A percentile compares a stretch with the other conserved stretches of the same genome.
Conservation (phyloP, 2,797 vertebrate genomes). For the Percopsis omiscomaycus region DNA sequence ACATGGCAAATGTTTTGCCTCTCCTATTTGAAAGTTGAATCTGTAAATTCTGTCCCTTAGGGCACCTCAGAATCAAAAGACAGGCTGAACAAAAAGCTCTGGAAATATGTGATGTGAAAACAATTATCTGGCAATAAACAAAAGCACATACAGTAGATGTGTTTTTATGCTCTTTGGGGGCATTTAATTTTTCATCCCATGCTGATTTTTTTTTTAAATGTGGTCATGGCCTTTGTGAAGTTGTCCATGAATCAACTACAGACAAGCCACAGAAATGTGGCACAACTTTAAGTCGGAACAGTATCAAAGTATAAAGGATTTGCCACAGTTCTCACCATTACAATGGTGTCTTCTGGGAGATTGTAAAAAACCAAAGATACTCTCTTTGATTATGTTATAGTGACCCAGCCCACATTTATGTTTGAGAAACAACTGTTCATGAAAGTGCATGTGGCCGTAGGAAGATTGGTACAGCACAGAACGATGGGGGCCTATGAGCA, state of each 20-base stretch:
- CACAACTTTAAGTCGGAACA: no score
- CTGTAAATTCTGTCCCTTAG: background rate
- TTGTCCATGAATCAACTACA: background rate
- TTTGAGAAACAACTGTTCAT: no score
- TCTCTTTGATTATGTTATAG: background rate
- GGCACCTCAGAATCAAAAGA: background rate
- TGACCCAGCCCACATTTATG: background rate
- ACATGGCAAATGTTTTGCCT: background rate
- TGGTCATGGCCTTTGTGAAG: background rate
- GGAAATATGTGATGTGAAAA: background rate
- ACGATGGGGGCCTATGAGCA: no score
- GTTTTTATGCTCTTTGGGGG: no score
- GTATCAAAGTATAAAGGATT: no score
- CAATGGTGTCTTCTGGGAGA: no score
- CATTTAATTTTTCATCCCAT: no score
- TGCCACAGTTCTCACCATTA: no score
- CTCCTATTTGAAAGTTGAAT: conserved; percentile 2
- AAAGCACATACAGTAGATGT: background rate
- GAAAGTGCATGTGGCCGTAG: no score
- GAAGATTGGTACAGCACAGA: no score
- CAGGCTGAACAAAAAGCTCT: background rate
- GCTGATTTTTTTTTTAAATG: no score
- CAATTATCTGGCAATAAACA: background rate
- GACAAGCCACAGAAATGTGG: background rate
- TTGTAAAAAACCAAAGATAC: no score